Evolutionary conservation across 2,888 invertebrate genomes (phyloP).

Genomic region (Argyra leucocephala): DNA sequence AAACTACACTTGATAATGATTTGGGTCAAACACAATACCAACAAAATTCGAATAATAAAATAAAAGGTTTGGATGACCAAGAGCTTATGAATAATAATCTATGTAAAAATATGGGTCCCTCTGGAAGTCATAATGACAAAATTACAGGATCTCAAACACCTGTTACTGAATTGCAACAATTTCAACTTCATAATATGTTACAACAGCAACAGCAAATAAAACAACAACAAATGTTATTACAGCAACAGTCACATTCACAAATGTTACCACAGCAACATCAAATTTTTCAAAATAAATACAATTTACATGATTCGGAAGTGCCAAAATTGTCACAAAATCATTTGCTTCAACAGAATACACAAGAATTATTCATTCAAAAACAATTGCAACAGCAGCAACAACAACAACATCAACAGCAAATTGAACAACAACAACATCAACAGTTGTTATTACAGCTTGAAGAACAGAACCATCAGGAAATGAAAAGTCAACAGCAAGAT

Average conservation of each 20-base stretch:
- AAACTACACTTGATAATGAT: constrained; percentile 21
- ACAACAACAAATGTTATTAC: background rate
- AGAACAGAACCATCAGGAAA: background rate
- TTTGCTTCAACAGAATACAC: background rate
- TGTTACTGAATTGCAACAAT: background rate
- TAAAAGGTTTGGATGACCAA: background rate
- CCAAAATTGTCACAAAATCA: background rate
- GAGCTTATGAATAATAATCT: background rate
- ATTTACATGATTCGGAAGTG: background rate
- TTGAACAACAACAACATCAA: background rate
- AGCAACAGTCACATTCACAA: background rate
- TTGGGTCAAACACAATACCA: background rate
- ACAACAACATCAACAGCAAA: background rate
- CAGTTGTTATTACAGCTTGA: background rate
- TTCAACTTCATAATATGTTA: background rate
- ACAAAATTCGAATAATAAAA: background rate
- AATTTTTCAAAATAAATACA: background rate
- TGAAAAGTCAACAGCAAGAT: background rate
- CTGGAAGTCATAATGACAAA: background rate
- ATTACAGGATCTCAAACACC: background rate
- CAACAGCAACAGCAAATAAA: background rate
- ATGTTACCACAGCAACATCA: background rate
- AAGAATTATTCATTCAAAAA: background rate
- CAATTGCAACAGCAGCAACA: background rate
- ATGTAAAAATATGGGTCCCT: background rate